phyloP scores from a whole-genome alignment of 2,888 invertebrate species.

The Lymantria monacha region DNA sequence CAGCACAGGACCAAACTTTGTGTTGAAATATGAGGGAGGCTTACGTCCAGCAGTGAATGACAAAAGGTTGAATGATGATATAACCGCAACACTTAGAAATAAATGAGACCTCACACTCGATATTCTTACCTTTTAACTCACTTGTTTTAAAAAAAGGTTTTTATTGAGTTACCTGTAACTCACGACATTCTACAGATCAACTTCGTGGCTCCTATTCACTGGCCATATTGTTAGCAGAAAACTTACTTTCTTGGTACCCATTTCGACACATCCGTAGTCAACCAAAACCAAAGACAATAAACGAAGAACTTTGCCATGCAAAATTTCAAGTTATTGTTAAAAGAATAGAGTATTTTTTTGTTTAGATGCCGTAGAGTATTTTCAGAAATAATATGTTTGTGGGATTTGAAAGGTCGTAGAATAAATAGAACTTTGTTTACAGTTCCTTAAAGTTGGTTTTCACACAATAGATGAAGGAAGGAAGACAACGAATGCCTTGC shows the following conservation, averaged over 20 bases:
- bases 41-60: too few relatives aligned
- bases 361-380: neutral
- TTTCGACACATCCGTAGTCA: neutral
- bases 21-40: too few relatives aligned
- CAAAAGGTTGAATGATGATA: too few relatives aligned
- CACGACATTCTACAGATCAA: neutral
- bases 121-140: too few relatives aligned
- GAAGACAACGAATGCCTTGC: neutral
- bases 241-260: neutral
- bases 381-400: neutral
- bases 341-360: neutral
- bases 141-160: neutral
- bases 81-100: too few relatives aligned
- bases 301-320: neutral
- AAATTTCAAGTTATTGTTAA: neutral
- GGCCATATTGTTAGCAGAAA: neutral
- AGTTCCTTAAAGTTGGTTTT: neutral
- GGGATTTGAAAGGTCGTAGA: neutral
- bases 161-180: neutral
- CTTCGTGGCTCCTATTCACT: neutral
- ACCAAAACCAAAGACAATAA: neutral
- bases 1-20: too few relatives aligned
- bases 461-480: neutral
- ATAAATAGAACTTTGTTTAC: neutral
- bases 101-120: too few relatives aligned